phyloP scores from a whole-genome alignment of 2,888 invertebrate species.

The Tolmerus cingulatus region DNA sequence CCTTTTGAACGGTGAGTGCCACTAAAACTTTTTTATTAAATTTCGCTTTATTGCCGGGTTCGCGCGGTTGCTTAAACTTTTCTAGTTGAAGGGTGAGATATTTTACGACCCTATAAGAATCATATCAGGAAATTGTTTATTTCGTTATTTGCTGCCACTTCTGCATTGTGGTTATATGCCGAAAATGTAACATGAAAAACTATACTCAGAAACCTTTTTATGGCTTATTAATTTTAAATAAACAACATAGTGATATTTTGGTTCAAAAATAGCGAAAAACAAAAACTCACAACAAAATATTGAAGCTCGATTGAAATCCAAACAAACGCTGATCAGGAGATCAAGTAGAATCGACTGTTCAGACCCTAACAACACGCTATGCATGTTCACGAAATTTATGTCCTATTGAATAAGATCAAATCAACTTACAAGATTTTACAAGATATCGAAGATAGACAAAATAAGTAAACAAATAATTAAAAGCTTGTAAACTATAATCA shows the following conservation, averaged over 20 bases:
- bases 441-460: too few relatives aligned
- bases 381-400: too few relatives aligned
- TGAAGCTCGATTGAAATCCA: too few relatives aligned
- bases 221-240: background rate
- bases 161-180: background rate
- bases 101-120: conserved; percentile 1
- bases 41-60: background rate
- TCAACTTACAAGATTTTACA: too few relatives aligned
- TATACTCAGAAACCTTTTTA: background rate
- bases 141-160: background rate
- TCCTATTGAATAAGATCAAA: too few relatives aligned
- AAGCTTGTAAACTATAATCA: too few relatives aligned
- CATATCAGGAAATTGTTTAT: background rate
- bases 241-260: background rate
- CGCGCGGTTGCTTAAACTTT: background rate
- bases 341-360: too few relatives aligned
- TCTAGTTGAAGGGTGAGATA: background rate
- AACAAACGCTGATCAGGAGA: too few relatives aligned
- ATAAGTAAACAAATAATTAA: too few relatives aligned
- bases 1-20: conserved; percentile 47
- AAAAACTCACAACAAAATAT: too few relatives aligned
- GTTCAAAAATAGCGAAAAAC: background rate
- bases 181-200: background rate
- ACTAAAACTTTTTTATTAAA: conserved; percentile 25
- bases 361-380: too few relatives aligned